Evolutionary conservation across 1,140 invertebrate genomes (phyloP), one percentile per base, ranked within the genome.

Genomic region (Plutomurus gul): DNA sequence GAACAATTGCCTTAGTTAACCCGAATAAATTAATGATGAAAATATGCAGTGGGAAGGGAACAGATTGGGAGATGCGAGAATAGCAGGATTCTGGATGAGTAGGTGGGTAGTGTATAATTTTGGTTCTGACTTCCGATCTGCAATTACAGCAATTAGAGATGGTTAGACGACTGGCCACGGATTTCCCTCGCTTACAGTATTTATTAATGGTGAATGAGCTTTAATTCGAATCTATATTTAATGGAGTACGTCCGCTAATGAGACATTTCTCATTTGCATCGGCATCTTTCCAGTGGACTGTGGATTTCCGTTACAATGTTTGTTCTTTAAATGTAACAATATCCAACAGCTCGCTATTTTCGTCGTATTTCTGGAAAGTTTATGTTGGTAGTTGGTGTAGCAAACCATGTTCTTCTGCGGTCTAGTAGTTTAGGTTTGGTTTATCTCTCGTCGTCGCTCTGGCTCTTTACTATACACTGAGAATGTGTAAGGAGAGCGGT

Each of bases 201-300:
- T 37, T 40, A 40, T 40, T n/a, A 40, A 25, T 22, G 5, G 22
- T 73, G 20, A 30, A 73, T 40, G 37, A 39, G 70, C 70, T 43
- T 27, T 73, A 73, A 73, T 73, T 73, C 43, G 43, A 73, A 73
- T 73, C 37, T 43, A 40, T 40, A 73, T 73, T 73, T 73, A 73
- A 73, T 73, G 37, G 36, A 73, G 36, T 46, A 20, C 18, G 18
- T 39, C 70, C 36, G 36, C 40, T 73, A 73, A 73, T 73, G 70
- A 40, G 70, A 43, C 70, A 30, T 65, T 65, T 65, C 56, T 65
- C 27, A 65, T n/a, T 65, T 65, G 56, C 25, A 65, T 65, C 30
- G 27, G 25, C 30, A 65, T 65, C 27, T 33, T n/a, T 65, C 27
- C 27, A 65, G 36, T 33, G 56, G 56, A 65, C 56, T 65, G n/a